phyloP scores from a whole-genome alignment of 2,888 invertebrate species.

The Druceiella hillmani region DNA sequence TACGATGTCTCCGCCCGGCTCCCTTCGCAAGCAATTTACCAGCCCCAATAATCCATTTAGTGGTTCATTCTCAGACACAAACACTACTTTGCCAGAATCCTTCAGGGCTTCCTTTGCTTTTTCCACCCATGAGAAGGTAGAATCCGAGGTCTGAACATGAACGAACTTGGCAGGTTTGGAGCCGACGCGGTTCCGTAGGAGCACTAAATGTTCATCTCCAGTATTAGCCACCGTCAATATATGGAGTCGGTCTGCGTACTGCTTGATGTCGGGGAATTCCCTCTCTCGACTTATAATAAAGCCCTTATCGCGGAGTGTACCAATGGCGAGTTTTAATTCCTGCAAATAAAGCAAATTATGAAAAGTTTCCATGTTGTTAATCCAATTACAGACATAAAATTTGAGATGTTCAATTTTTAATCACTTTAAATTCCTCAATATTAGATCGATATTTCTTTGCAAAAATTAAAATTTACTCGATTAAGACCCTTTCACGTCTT shows the following conservation, averaged over 20 bases:
- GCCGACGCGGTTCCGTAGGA: conserved; percentile 47
- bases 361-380: no score
- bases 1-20: conserved; percentile 65
- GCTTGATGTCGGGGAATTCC: conserved; percentile 39
- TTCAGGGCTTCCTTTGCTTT: conserved; percentile 41
- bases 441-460: no score
- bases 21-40: conserved; percentile 78
- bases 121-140: conserved; percentile 49
- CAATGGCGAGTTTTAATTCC: conserved; percentile 41
- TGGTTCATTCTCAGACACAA: conserved; percentile 62
- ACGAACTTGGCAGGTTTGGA: conserved; percentile 45
- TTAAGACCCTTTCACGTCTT: no score
- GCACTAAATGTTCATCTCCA: conserved; percentile 47
- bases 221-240: conserved; percentile 46
- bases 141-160: conserved; percentile 37
- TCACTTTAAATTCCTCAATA: no score
- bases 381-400: no score
- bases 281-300: conserved; percentile 58
- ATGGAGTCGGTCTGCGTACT: conserved; percentile 40
- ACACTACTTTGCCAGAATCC: conserved; percentile 49
- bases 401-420: no score
- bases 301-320: conserved; percentile 52
- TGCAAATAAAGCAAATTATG: conserved; percentile 25
- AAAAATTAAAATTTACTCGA: no score
- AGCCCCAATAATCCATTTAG: conserved; percentile 83